phyloP scores from a whole-genome alignment of 2,797 vertebrate genomes.

The Trematomus bernacchii region DNA sequence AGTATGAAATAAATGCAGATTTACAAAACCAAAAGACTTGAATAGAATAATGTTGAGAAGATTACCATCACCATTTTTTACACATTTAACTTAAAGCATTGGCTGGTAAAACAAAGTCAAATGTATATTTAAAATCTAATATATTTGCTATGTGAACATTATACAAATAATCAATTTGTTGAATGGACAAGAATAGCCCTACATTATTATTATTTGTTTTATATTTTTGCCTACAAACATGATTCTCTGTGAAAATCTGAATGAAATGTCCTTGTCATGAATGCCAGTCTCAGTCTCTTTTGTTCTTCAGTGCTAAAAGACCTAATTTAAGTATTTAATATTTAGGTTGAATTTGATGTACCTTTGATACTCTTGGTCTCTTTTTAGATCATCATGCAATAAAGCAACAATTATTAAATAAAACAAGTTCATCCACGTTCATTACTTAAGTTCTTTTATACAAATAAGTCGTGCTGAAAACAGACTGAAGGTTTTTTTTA shows the following conservation, averaged over 20 bases:
- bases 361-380: background rate
- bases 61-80: background rate
- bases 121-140: background rate
- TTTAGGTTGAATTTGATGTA: background rate
- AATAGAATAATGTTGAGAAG: background rate
- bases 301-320: background rate
- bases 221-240: background rate
- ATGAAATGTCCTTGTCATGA: constrained; percentile 6
- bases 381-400: background rate
- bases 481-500: background rate
- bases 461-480: background rate
- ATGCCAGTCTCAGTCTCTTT: background rate
- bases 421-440: background rate
- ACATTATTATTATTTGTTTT: background rate
- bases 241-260: background rate
- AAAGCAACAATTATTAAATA: background rate
- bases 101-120: background rate
- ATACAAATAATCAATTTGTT: background rate
- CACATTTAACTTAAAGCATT: background rate
- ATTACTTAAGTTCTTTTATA: background rate
- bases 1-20: constrained; percentile 4
- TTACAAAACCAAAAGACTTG: constrained; percentile 1
- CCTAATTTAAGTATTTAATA: background rate
- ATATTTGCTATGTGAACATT: background rate
- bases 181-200: background rate